A percentile compares a stretch with the other conserved stretches of the same genome.
Conservation (phyloP, 2,113 vertebrate genomes). For the Prunella himalayana region DNA sequence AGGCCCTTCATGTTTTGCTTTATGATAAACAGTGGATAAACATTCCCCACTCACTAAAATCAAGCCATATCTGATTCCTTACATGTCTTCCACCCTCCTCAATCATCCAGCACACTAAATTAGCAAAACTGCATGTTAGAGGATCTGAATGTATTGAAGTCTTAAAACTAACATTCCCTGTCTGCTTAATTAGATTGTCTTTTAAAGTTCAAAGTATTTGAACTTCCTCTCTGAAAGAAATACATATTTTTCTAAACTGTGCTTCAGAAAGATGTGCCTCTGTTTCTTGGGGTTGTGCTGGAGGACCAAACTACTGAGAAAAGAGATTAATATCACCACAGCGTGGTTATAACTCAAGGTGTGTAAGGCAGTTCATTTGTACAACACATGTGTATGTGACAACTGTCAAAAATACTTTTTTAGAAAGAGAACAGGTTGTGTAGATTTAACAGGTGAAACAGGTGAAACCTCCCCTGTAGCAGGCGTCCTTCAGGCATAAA, state of each 20-base stretch:
- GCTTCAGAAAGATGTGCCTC: neutral
- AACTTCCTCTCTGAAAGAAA: neutral
- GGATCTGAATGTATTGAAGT: neutral
- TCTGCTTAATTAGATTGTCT: neutral
- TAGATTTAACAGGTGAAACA: neutral
- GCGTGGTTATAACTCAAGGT: neutral
- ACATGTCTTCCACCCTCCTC: neutral
- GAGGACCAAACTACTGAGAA: neutral
- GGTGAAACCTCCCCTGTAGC: neutral
- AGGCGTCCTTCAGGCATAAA: neutral
- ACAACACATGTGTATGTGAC: neutral
- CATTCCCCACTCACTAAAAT: neutral
- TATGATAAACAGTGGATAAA: neutral
- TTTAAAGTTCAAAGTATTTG: neutral
- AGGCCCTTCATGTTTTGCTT: neutral
- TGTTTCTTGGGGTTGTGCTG: neutral
- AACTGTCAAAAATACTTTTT: neutral
- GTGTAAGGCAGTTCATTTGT: neutral
- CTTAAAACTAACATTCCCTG: neutral
- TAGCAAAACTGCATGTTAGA: neutral
- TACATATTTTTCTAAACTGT: neutral
- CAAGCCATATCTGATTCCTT: neutral
- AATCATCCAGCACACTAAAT: neutral
- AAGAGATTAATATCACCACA: neutral
- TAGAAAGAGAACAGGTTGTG: neutral